Evolutionary conservation across 1,140 invertebrate species (phyloP), one percentile per base, ranked within the genome.

Genomic region (Hypothenemus hampei): DNA sequence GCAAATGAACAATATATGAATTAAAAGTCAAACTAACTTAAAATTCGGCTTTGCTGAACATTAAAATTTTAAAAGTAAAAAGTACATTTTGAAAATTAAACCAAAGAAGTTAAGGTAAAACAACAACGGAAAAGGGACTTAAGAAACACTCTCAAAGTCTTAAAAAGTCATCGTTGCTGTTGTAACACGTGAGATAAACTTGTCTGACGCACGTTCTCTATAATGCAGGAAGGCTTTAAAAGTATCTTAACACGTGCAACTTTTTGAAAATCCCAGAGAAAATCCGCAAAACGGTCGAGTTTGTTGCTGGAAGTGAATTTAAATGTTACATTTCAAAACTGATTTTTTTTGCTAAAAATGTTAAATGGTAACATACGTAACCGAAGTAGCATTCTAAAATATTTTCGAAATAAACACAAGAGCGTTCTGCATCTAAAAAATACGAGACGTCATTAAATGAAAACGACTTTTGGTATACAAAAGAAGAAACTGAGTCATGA

Each of bases 231-330:
- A 22, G 23, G 15, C 16, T 15, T 49, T 49, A 49, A 49, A 49
- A 49, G 33, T 36, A 49, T 33, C 47, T 49, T 49, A 48, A 49
- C 47, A 49, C 35, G 33, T 49, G 47, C 35, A 49, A 49, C 20
- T 49, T 49, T 49, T 45, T 49, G 23, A 49, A 49, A 33, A 39
- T 23, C 47, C 19, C n/a, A n/a, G n/a, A n/a, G 31, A 37, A 49
- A 49, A 49, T 49, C 47, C 35, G 1, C 18, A 19, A 33, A 49
- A 49, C 47, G 24, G 36, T 21, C 19, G 16, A 37, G 47, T 49
- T 49, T 49, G 31, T 23, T 39, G 39, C 21, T 39, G 26, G 35
- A 22, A 21, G 37, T 36, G 47, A 33, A 49, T 49, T 49, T 49
- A 49, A 49, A 49, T 49, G 47, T 23, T n/a, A 6, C 6, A 29